Percentiles rank a stretch among this genome's conserved stretches.
These are phyloP conservation scores for Orbicella faveolata DNA, from an alignment of 64 coral and sea anemone species.

Conservation along the genomic window DNA sequence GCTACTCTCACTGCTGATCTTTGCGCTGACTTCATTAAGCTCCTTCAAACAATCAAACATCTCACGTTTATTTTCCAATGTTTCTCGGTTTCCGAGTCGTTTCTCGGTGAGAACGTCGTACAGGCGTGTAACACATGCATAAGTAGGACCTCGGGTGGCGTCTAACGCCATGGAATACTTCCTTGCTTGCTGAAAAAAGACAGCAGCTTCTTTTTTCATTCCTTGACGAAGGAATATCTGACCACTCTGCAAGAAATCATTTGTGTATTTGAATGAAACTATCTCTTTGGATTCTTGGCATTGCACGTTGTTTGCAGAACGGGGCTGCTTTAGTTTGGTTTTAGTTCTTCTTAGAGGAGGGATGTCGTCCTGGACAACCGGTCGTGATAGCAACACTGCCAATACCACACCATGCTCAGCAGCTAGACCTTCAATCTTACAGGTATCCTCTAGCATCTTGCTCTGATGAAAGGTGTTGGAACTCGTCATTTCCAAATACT, in stretches of 20 bases:
- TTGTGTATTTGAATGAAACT: neutral
- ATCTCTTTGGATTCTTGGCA: neutral
- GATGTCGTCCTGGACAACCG: neutral
- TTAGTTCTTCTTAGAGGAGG: no score
- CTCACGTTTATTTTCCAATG: neutral
- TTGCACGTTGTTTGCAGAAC: neutral
- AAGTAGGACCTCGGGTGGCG: no score
- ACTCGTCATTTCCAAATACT: neutral
- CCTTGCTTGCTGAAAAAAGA: neutral
- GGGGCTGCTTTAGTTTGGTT: neutral
- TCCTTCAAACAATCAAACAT: neutral
- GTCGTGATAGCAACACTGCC: neutral
- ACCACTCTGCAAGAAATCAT: neutral
- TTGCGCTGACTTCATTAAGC: neutral
- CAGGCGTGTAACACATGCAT: neutral
- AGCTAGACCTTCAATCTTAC: neutral
- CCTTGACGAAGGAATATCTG: neutral
- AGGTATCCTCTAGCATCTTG: neutral
- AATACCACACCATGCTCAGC: constrained; percentile 3
- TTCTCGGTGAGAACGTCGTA: neutral
- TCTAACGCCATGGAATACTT: neutral
- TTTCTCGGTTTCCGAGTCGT: neutral
- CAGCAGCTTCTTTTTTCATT: neutral
- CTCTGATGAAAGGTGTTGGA: neutral
- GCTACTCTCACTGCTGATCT: neutral